Evolutionary conservation across 2,797 vertebrate genomes (phyloP).

Genomic region (Sternarchorhynchus goeldii): DNA sequence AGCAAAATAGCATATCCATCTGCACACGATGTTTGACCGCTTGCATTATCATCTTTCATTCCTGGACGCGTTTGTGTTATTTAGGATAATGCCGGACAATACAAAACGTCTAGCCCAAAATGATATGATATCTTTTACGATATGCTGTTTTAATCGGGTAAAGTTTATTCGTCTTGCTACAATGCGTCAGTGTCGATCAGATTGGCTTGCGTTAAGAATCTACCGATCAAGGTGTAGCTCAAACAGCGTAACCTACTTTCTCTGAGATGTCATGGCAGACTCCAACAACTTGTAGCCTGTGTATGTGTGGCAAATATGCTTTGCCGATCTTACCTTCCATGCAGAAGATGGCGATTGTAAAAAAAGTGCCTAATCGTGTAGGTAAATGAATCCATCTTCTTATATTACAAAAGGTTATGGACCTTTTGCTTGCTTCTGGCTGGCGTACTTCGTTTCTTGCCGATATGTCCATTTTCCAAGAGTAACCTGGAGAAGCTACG

Average conservation of each 20-base stretch:
- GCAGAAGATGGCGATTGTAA: conserved; percentile 62
- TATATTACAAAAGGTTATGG: conserved; percentile 48
- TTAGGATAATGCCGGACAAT: too few species aligned
- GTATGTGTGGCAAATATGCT: neutral
- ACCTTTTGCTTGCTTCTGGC: conserved; percentile 48
- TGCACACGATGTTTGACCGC: too few species aligned
- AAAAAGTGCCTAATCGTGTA: conserved; percentile 40
- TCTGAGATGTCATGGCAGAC: neutral
- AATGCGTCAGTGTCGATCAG: neutral
- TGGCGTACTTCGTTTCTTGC: conserved; percentile 43
- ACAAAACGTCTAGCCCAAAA: too few species aligned
- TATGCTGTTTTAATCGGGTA: neutral
- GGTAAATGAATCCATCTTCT: conserved; percentile 33
- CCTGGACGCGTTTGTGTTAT: too few species aligned
- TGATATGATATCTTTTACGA: too few species aligned
- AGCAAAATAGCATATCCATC: too few species aligned
- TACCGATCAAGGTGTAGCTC: conserved; percentile 1
- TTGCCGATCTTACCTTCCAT: conserved; percentile 69
- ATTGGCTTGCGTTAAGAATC: too few species aligned
- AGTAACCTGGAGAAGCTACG: neutral
- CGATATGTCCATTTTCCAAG: conserved; percentile 60
- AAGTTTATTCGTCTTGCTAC: neutral
- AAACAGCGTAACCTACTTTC: conserved; percentile 22
- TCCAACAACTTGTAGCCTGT: conserved; percentile 32
- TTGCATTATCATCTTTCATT: too few species aligned